phyloP scores from a whole-genome alignment of 2,113 vertebrate genomes.

The Camelus dromedarius region DNA sequence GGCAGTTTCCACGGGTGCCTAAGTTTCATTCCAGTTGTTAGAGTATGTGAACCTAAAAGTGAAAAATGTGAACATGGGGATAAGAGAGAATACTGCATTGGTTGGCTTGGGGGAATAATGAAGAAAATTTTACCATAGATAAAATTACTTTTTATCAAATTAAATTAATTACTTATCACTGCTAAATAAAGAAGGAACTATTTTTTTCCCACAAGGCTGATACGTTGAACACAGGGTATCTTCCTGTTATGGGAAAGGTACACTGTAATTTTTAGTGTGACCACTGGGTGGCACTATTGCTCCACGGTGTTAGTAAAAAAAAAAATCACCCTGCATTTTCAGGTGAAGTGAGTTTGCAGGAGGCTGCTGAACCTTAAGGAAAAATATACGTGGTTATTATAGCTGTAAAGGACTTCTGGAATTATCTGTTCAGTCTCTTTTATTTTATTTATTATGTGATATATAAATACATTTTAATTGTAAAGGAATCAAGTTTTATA shows the following conservation, averaged over 20 bases:
- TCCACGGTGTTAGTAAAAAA: background rate
- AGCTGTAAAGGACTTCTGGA: background rate
- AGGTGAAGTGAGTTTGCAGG: background rate
- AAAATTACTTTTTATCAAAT: background rate
- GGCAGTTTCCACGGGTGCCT: background rate
- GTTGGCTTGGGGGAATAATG: background rate
- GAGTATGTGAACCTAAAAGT: background rate
- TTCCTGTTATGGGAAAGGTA: background rate
- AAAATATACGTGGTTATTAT: background rate
- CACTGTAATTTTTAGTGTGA: background rate
- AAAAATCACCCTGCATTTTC: background rate
- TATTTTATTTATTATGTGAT: background rate
- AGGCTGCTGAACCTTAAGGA: background rate
- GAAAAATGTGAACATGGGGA: background rate
- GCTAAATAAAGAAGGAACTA: background rate
- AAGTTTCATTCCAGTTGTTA: background rate
- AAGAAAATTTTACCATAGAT: background rate
- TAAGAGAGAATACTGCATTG: background rate
- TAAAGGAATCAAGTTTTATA: background rate
- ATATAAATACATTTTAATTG: conserved; percentile 4
- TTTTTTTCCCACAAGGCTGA: background rate
- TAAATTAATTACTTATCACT: conserved; percentile 14
- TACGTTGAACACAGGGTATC: background rate
- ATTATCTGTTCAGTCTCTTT: background rate
- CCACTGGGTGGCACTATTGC: conserved; percentile 57